Conservation (phyloP, 1,140 invertebrate genomes). For the Pemphigus obesinymphae region DNA sequence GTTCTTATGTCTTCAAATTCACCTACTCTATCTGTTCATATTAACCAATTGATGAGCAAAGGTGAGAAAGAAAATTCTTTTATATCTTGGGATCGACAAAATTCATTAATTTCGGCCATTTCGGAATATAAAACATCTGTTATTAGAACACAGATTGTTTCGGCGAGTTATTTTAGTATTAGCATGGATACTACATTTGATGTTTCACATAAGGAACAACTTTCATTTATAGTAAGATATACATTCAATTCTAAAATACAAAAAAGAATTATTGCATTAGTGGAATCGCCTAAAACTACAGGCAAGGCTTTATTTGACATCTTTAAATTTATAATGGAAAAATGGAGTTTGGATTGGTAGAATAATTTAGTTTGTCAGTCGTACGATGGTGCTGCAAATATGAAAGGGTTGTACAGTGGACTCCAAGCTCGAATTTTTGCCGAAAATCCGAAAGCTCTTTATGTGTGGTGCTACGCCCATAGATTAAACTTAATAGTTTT, state of each 20-base stretch:
- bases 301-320: background rate
- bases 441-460: too few relatives aligned
- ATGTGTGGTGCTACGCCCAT: too few relatives aligned
- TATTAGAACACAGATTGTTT: background rate
- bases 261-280: background rate
- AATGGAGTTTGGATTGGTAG: background rate
- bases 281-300: background rate
- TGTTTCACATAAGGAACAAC: background rate
- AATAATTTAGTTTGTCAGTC: background rate
- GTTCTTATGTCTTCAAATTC: background rate
- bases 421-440: too few relatives aligned
- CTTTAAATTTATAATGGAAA: background rate
- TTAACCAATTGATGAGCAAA: background rate
- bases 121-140: background rate
- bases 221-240: background rate
- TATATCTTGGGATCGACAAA: background rate
- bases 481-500: background rate
- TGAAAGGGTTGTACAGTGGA: too few relatives aligned
- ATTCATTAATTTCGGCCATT: background rate
- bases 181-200: background rate
- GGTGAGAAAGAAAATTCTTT: background rate
- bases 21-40: too few relatives aligned
- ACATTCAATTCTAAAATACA: background rate
- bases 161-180: background rate
- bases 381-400: background rate